Evolutionary conservation across 2,113 vertebrate genomes (phyloP).

Genomic region (Guaruba guarouba): DNA sequence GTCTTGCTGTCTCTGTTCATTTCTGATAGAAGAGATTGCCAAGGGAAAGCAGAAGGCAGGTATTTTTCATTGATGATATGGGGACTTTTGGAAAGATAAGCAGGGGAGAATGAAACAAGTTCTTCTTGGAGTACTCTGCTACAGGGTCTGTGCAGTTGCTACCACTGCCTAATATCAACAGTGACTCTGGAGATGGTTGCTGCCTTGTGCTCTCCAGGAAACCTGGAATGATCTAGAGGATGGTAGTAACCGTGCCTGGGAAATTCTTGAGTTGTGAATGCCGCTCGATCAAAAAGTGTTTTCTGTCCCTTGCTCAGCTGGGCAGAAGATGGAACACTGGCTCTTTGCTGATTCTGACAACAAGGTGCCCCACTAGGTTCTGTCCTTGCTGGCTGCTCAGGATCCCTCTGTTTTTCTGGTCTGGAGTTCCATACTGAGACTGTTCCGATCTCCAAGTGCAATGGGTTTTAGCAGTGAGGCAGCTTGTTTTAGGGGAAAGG

Average conservation of each 20-base stretch:
- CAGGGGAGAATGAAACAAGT: background rate
- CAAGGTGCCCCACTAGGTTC: background rate
- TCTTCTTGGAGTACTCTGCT: background rate
- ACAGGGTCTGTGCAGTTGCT: background rate
- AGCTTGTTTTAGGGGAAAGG: background rate
- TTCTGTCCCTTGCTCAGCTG: background rate
- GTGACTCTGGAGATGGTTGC: background rate
- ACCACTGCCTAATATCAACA: background rate
- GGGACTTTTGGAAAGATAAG: background rate
- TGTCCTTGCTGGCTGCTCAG: background rate
- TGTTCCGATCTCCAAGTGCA: rapidly evolving
- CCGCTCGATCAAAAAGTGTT: background rate
- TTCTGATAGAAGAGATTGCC: background rate
- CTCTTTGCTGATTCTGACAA: background rate
- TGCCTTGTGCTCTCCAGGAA: background rate
- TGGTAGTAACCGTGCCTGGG: background rate
- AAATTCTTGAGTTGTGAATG: background rate
- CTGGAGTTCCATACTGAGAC: background rate
- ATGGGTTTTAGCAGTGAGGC: background rate
- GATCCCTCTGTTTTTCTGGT: background rate
- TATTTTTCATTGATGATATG: background rate
- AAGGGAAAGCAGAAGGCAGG: background rate
- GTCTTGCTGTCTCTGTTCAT: background rate
- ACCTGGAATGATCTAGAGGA: background rate
- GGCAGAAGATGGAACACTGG: background rate